Conservation (phyloP, 2,888 invertebrate species). For the Panorpa germanica region DNA sequence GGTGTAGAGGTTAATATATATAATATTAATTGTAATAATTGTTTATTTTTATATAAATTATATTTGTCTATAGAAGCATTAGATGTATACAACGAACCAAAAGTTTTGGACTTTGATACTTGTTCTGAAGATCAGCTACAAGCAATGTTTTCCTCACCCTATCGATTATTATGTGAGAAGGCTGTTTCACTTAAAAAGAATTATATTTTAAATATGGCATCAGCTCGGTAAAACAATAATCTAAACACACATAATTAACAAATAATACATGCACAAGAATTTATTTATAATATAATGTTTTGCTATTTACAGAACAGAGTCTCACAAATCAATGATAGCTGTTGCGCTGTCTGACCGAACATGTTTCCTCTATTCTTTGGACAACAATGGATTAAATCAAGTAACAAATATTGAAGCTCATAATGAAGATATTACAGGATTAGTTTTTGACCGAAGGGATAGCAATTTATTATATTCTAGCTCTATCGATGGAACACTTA, state of each 20-base stretch:
- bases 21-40: no score
- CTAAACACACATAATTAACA: slow-evolving; percentile 1
- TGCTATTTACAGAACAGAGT: no score
- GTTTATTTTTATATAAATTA: no score
- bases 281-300: slow-evolving; percentile 12
- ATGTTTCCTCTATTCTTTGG: slow-evolving; percentile 28
- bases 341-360: slow-evolving; percentile 28
- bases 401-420: no score
- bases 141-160: no score
- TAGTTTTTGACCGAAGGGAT: slow-evolving; percentile 36
- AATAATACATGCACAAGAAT: slow-evolving; percentile 8
- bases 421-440: no score
- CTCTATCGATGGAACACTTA: slow-evolving; percentile 33
- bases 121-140: no score
- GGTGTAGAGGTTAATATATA: no score
- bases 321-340: slow-evolving; percentile 25
- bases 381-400: slow-evolving; percentile 20
- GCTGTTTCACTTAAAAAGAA: slow-evolving; percentile 30
- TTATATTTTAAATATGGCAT: slow-evolving; percentile 39
- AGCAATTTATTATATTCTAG: slow-evolving; percentile 37
- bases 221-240: slow-evolving; percentile 26
- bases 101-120: no score
- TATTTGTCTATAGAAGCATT: no score
- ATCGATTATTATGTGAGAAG: no score
- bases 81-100: no score